Evolutionary conservation across 2,113 vertebrate species (phyloP), one percentile per base, ranked within the genome.

Genomic region (Xenopus borealis): DNA sequence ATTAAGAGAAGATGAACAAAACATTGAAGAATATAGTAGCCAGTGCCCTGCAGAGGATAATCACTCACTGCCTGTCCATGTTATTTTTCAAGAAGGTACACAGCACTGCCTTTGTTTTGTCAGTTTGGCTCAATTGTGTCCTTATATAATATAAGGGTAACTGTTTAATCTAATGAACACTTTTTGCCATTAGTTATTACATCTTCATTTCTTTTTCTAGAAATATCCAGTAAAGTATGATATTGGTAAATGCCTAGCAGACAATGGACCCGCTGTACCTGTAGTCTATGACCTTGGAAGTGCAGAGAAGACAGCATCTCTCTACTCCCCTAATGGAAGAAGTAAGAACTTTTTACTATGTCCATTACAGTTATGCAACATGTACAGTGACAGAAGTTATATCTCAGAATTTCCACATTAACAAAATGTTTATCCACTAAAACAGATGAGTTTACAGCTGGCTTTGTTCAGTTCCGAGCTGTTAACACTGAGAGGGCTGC

Each of bases 221-320:
- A 50, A 72, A 62, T 62, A 68, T 61, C 71, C 70, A 14, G 19
- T 78, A n/a, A 69, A 10, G 46, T 76, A 76, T 50, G 68, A 69
- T 40, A 18, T 12, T 47, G 73, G 73, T 11, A 40, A n/a, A 23
- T 76, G 73, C 45, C 44, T 19, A 23, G 57, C 46, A 3, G 62
- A 83, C 46, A 72, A 44, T n/a, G 83, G 83, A 65, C 80, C 80
- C 9, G 50, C 64, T 46, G 69, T 74, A 58, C 67, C 78, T n/a
- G 71, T 84, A 12, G 75, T 82, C n/a, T 83, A 81, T 66, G 80
- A 83, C 66, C 40, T 44, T 68, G 66, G 66, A 30, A 55, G 14
- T 53, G 46, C 47, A 12, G 20, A 55, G 50, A 72, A 63, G 30
- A 53, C 71, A 12, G 17, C 62, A n/a, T 16, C 27, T 10, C 64